phyloP scores from a whole-genome alignment of 1,140 invertebrate species.

The Halyomorpha halys region DNA sequence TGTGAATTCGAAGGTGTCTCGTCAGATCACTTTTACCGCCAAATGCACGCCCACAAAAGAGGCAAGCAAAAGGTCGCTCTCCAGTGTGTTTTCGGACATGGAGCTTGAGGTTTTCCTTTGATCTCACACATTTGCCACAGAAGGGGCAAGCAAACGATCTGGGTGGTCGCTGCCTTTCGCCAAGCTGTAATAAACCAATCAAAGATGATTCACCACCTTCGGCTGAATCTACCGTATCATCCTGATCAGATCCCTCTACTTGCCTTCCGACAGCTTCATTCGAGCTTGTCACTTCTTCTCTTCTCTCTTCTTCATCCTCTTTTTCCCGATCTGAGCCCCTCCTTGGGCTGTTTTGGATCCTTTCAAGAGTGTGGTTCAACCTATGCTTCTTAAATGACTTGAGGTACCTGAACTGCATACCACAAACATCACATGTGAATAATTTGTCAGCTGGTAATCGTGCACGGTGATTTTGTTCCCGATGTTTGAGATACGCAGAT shows the following conservation, averaged over 20 bases:
- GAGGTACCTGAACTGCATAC: conserved; percentile 78
- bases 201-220: conserved; percentile 47
- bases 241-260: conserved; percentile 44
- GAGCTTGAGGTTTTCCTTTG: conserved; percentile 76
- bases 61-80: conserved; percentile 73
- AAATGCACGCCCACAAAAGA: conserved; percentile 75
- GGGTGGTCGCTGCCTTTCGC: conserved; percentile 49
- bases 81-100: conserved; percentile 83
- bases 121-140: conserved; percentile 77
- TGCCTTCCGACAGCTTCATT: conserved; percentile 47
- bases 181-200: conserved; percentile 47
- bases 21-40: conserved; percentile 78
- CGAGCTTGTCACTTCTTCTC: conserved; percentile 60
- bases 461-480: conserved; percentile 77
- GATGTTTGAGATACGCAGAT: conserved; percentile 76
- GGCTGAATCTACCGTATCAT: conserved; percentile 52
- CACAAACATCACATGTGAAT: conserved; percentile 79
- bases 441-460: conserved; percentile 74
- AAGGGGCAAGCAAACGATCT: conserved; percentile 71
- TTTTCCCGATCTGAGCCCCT: conserved; percentile 21
- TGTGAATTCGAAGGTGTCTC: conserved; percentile 74
- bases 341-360: conserved; percentile 44
- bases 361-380: conserved; percentile 71
- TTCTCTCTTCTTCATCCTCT: conserved; percentile 34
- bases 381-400: conserved; percentile 84